Percentiles rank a stretch among this genome's conserved stretches.
phyloP scores from a whole-genome alignment of 2,888 invertebrate species.

The Acronicta leporina region DNA sequence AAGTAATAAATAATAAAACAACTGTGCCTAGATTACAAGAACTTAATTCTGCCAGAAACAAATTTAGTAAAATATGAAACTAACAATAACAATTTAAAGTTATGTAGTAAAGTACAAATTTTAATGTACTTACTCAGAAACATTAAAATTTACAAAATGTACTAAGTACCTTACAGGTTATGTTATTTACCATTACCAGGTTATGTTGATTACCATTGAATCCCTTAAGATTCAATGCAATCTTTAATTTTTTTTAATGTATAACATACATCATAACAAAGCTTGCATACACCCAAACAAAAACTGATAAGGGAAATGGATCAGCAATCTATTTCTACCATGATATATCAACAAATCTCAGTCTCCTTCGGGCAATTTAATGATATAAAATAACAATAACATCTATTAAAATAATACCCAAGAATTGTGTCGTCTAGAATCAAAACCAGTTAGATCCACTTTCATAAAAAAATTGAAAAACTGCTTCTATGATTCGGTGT shows the following conservation, averaged over 20 bases:
- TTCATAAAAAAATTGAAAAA: too few species aligned
- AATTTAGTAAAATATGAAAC: conserved; percentile 9
- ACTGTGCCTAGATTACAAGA: neutral
- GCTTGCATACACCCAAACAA: neutral
- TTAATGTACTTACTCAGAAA: conserved; percentile 1
- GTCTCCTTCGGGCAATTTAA: neutral
- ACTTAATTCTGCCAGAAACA: neutral
- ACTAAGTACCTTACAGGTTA: conserved; percentile 13
- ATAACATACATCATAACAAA: too few species aligned
- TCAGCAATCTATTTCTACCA: too few species aligned
- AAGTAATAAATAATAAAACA: conserved; percentile 13
- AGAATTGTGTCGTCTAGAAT: too few species aligned
- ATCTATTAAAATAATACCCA: conserved; percentile 12
- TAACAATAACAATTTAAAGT: conserved; percentile 16
- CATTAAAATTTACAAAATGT: conserved; percentile 14
- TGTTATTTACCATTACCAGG: neutral
- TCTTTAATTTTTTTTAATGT: neutral
- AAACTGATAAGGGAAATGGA: too few species aligned
- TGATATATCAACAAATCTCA: neutral
- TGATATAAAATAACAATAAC: conserved; percentile 17
- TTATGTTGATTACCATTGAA: neutral
- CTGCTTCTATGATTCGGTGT: too few species aligned
- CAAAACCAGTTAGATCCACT: too few species aligned
- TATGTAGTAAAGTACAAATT: too few species aligned
- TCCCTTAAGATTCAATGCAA: neutral